Conservation (phyloP, 2,113 vertebrate species). For the Turnix velox region DNA sequence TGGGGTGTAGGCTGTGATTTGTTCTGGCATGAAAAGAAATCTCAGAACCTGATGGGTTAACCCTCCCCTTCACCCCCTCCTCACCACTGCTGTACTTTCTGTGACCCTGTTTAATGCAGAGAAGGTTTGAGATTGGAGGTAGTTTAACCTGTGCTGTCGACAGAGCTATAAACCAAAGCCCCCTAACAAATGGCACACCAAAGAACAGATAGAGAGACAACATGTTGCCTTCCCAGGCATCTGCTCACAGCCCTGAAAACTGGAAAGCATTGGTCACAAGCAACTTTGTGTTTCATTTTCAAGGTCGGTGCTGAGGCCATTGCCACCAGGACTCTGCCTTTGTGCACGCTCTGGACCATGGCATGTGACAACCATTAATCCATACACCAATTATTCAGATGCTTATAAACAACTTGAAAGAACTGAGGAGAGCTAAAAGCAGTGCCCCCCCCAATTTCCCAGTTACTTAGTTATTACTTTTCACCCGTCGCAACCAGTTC, state of each 20-base stretch:
- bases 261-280: not conserved
- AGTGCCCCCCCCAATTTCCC: not conserved
- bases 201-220: constrained; percentile 47
- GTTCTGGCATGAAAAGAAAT: not conserved
- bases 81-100: constrained; percentile 62
- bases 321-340: not conserved
- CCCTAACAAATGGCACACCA: constrained; percentile 47
- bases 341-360: not conserved
- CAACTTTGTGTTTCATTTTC: not conserved
- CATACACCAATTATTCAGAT: not conserved
- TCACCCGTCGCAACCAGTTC: not conserved
- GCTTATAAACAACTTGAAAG: not conserved
- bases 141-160: constrained; percentile 65
- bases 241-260: constrained; percentile 14
- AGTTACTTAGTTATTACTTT: not conserved
- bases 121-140: constrained; percentile 54
- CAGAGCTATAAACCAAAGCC: constrained; percentile 65
- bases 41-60: constrained; percentile 53
- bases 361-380: not conserved
- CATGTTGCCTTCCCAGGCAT: constrained; percentile 9
- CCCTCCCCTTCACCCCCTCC: not conserved
- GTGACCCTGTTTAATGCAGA: constrained; percentile 60
- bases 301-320: not conserved
- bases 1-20: not conserved
- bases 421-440: not conserved